Evolutionary conservation across 2,113 vertebrate species (phyloP), one percentile per base, ranked within the genome.

Genomic region (Dicerorhinus sumatrensis): DNA sequence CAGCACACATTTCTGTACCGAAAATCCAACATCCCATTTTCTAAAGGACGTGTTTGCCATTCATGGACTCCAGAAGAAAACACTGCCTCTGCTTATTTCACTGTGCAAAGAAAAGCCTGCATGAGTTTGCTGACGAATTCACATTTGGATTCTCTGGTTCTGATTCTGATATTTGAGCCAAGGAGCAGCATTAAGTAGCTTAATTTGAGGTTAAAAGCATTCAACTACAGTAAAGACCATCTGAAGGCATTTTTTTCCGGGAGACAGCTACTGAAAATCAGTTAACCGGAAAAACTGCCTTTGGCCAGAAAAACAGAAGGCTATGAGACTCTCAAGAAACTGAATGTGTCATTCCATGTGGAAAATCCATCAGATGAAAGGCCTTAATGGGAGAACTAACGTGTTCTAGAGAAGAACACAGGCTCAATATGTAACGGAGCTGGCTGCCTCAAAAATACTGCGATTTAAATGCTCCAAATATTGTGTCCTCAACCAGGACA

Each of bases 31-130:
- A 79, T 79, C 8, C n/a, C 10, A 16, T 82, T 91, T 60, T n/a
- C 39, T 89, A 67, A 82, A 75, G 87, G 18, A 95, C 72, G 72
- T 63, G 67, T 79, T 94, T 95, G 29, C 46, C 29, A 9, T 85
- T 96, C 48, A 88, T 0, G 69, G 25, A 80, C 95, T 88, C 84
- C 84, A 81, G 12, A 75, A 56, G 72, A 94, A 96, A 98, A 93
- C 27, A 21, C 14, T 67, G 21, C 29, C 65, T 82, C 60, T 75
- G 31, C 95, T 36, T n/a, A 8, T 67, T 96, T 90, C 63, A 17
- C 81, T 39, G 10, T 75, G 48, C n/a, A 94, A 96, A 95, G 67
- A 56, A 95, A 91, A 90, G 39, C n/a, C 72, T 82, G 8, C 12
- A 17, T 69, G 76, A 31, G 7, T 96, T 93, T 60, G 62, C 79